phyloP scores from a whole-genome alignment of 2,113 vertebrate species.

The Pundamilia nyererei region DNA sequence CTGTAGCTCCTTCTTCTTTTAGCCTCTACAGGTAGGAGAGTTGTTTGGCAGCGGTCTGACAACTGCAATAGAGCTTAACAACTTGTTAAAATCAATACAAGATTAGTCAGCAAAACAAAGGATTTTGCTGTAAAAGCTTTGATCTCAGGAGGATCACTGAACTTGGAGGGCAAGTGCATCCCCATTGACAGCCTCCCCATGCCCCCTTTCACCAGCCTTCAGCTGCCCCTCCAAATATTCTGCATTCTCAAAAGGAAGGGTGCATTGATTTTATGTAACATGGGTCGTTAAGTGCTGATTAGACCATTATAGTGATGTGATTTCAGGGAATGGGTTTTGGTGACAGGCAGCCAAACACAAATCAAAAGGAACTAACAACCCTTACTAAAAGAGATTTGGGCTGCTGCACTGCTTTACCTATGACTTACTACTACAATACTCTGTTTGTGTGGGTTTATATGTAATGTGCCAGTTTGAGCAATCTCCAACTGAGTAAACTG shows the following conservation, averaged over 20 bases:
- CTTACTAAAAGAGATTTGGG: slow-evolving; percentile 41
- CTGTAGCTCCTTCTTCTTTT: background rate
- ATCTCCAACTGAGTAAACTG: background rate
- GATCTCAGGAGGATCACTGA: slow-evolving; percentile 46
- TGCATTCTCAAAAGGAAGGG: slow-evolving; percentile 46
- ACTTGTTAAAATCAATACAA: slow-evolving; percentile 66
- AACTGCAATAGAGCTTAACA: slow-evolving; percentile 61
- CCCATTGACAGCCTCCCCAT: slow-evolving; percentile 32
- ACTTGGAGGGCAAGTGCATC: slow-evolving; percentile 41
- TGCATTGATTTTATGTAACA: slow-evolving; percentile 72
- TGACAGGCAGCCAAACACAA: slow-evolving; percentile 57
- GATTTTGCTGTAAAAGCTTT: slow-evolving; percentile 67
- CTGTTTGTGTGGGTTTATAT: background rate
- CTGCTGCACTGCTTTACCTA: slow-evolving; percentile 38
- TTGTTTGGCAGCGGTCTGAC: slow-evolving; percentile 40
- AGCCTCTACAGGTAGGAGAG: slow-evolving; percentile 21
- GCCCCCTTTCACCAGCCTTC: slow-evolving; percentile 34
- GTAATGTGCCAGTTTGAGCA: background rate
- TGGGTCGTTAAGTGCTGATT: slow-evolving; percentile 72
- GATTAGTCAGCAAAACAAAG: slow-evolving; percentile 75
- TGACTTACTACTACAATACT: background rate
- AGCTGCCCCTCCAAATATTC: slow-evolving; percentile 61
- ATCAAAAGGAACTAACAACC: slow-evolving; percentile 59
- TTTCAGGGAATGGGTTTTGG: slow-evolving; percentile 64
- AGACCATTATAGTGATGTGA: slow-evolving; percentile 69